These are phyloP conservation scores for Latrodectus elegans DNA, from an alignment of 2,888 invertebrate species.

Conservation along the genomic window DNA sequence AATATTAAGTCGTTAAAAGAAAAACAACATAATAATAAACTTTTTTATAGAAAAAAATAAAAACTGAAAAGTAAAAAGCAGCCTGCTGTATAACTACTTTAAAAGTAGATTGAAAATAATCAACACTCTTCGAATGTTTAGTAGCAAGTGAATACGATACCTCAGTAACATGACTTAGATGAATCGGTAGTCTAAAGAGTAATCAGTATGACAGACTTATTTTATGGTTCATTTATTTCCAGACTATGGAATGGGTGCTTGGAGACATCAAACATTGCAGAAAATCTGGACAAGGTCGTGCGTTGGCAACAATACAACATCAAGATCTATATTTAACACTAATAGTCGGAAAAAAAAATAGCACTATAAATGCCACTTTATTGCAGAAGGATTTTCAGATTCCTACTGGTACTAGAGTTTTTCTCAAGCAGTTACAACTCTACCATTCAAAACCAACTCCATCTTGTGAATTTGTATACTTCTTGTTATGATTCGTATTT, in stretches of 20 bases:
- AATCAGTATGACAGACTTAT: background rate
- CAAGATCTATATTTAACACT: background rate
- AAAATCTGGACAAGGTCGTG: background rate
- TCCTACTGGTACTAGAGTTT: too few relatives aligned
- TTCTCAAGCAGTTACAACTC: too few relatives aligned
- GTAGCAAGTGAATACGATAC: slow-evolving; percentile 9
- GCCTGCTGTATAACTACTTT: background rate
- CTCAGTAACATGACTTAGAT: background rate
- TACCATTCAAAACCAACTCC: too few relatives aligned
- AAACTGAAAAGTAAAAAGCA: background rate
- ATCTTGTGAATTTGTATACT: too few relatives aligned
- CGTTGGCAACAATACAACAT: slow-evolving; percentile 7
- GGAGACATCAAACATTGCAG: background rate
- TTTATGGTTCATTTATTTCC: background rate
- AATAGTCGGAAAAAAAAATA: slow-evolving; percentile 3
- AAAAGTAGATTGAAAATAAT: background rate
- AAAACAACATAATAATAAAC: too few relatives aligned
- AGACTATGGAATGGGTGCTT: background rate
- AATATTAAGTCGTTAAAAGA: too few relatives aligned
- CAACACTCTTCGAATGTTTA: slow-evolving; percentile 4
- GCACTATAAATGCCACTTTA: too few relatives aligned
- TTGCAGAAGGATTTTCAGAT: too few relatives aligned
- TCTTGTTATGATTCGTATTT: too few relatives aligned
- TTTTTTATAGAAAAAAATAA: too few relatives aligned
- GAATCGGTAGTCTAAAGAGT: background rate